These are phyloP conservation scores for Engystomops pustulosus DNA, from an alignment of 2,113 vertebrate species.

Conservation along the genomic window DNA sequence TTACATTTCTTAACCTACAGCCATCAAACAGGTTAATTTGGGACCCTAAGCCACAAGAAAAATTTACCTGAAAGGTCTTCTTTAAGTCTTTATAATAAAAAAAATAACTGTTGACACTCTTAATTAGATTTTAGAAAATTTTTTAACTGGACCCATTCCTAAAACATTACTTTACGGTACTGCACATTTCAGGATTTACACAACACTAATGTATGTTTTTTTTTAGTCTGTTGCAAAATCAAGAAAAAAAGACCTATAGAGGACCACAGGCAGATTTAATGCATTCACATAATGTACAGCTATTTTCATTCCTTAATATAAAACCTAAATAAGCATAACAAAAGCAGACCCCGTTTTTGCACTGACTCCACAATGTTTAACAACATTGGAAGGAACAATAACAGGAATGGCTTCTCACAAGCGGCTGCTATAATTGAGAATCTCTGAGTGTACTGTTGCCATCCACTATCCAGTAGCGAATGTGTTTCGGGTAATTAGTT, in stretches of 20 bases:
- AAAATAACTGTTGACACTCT: too few relatives aligned
- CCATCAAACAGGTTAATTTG: too few relatives aligned
- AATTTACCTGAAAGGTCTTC: too few relatives aligned
- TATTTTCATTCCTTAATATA: constrained; percentile 1
- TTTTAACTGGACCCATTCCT: too few relatives aligned
- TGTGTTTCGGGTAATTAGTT: constrained; percentile 48
- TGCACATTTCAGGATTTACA: neutral
- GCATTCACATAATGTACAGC: neutral
- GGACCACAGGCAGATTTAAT: neutral
- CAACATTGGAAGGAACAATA: constrained; percentile 30
- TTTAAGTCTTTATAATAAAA: too few relatives aligned
- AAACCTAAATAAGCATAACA: constrained; percentile 22
- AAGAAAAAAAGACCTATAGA: neutral
- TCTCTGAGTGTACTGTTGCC: constrained; percentile 32
- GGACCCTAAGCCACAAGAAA: too few relatives aligned
- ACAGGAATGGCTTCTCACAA: constrained; percentile 30
- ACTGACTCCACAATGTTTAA: constrained; percentile 15
- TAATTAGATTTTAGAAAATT: too few relatives aligned
- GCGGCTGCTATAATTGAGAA: constrained; percentile 41
- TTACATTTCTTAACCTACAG: too few relatives aligned
- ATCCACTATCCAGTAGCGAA: constrained; percentile 39
- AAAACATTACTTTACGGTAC: too few relatives aligned
- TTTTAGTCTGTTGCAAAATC: neutral
- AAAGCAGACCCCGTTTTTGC: neutral
- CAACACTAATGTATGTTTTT: neutral